Evolutionary conservation across 2,888 invertebrate genomes (phyloP).

Genomic region (Ligdia adustata): DNA sequence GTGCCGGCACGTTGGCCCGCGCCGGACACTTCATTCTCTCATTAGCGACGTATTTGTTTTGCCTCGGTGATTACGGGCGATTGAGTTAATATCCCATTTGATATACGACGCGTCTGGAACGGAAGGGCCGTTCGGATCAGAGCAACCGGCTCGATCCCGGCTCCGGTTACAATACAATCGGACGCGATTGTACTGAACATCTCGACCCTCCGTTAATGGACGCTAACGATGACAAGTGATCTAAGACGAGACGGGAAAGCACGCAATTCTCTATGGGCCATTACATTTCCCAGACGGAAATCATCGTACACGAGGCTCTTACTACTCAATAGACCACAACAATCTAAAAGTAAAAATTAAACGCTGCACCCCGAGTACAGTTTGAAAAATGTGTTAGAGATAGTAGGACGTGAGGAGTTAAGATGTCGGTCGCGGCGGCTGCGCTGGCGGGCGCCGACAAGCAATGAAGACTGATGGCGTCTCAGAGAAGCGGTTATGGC

Average conservation of each 20-base stretch:
- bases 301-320: neutral
- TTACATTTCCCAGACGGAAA: conserved; percentile 21
- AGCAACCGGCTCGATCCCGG: conserved; percentile 51
- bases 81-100: conserved; percentile 76
- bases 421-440: conserved; percentile 60
- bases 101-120: conserved; percentile 67
- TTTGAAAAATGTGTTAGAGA: conserved; percentile 65
- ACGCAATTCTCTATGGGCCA: conserved; percentile 5
- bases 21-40: conserved; percentile 75
- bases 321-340: conserved; percentile 2
- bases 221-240: conserved; percentile 31
- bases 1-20: conserved; percentile 62
- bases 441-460: conserved; percentile 79
- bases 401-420: conserved; percentile 72
- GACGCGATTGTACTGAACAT: conserved; percentile 35
- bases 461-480: conserved; percentile 84
- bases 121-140: conserved; percentile 58
- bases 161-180: conserved; percentile 45
- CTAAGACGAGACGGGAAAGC: conserved; percentile 1
- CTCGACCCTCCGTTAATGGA: conserved; percentile 29
- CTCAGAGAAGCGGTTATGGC: conserved; percentile 81
- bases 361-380: conserved; percentile 45
- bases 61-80: conserved; percentile 72
- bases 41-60: conserved; percentile 78
- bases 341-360: conserved; percentile 58